Base-by-base conservation (phyloP, 2,888 invertebrate genomes). In the Cephus spinipes region DNA sequence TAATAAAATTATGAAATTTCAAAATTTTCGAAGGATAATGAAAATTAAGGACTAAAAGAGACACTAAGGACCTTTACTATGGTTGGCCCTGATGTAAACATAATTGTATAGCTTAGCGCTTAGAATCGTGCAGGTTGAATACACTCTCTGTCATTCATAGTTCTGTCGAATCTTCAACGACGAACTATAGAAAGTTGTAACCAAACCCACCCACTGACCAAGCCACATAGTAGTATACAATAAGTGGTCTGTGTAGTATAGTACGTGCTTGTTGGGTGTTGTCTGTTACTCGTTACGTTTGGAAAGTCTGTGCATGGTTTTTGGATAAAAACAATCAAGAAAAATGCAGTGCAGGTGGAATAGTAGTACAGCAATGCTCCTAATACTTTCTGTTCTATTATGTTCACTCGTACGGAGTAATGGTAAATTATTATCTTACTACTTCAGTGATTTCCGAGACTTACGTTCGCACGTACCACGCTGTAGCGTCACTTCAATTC, bases 251-350 rank as follows among this genome's bases (percentile, higher is more conserved):
- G n/a, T n/a, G 31, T 71, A 71, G 31, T 71, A 33, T 71, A 71
- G 31, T 33, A 71, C 12, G 32, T 74, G 33, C 69, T 74, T 69
- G 77, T 77, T 77, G 77, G 77, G 77, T 77, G 77, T 77, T 71
- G 75, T 77, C 77, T 36, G 71, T 74, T 77, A 75, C 71, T 74
- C 74, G 55, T 75, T 74, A 71, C 75, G 15, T 75, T 75, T 33
- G 11, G 69, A 40, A 74, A 69, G 30, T 77, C 23, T 40, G 30
- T 31, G 71, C 31, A 71, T 33, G 71, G 12, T 71, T 71, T 33
- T 71, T 71, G 31, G 71, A 71, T 32, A 31, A 31, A 33, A 32
- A 31, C 32, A 31, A 32, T 71, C 15, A 71, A 71, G 31, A 30
- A 71, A 71, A 71, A 71, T 71, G 71, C 31, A 33, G 71, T 71